A percentile compares a stretch with the other conserved stretches of the same genome.
Evolutionary conservation across 2,888 invertebrate genomes (phyloP).

Genomic region (Nyleta sp.): DNA sequence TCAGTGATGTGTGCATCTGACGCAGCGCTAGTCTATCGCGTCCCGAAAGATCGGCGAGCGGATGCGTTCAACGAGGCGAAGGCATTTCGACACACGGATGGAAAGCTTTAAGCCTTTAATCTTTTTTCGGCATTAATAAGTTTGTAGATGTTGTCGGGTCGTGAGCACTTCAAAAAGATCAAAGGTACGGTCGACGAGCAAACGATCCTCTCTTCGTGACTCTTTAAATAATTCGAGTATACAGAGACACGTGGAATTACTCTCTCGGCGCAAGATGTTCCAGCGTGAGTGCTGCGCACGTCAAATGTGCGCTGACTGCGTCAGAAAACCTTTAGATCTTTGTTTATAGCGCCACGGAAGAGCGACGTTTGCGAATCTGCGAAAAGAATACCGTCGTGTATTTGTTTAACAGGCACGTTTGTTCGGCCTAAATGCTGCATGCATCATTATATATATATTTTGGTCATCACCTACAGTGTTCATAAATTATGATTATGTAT

Average conservation of each 20-base stretch:
- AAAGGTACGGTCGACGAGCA: slow-evolving; percentile 58
- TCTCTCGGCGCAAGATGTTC: slow-evolving; percentile 51
- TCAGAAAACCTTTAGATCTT: slow-evolving; percentile 45
- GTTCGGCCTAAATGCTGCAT: slow-evolving; percentile 8
- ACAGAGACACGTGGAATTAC: slow-evolving; percentile 64
- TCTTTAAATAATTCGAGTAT: slow-evolving; percentile 66
- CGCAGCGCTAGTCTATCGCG: slow-evolving; percentile 29
- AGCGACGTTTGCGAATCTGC: slow-evolving; percentile 24
- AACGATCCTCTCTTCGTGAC: slow-evolving; percentile 58
- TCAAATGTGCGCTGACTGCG: slow-evolving; percentile 27
- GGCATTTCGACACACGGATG: slow-evolving; percentile 54
- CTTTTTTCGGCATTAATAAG: slow-evolving; percentile 64
- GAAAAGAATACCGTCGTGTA: slow-evolving; percentile 22
- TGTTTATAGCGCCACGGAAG: slow-evolving; percentile 29
- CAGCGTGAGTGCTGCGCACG: slow-evolving; percentile 19
- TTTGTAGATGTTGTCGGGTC: slow-evolving; percentile 62
- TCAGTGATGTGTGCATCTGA: slow-evolving; percentile 32
- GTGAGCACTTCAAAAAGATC: slow-evolving; percentile 64
- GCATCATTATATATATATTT: not conserved
- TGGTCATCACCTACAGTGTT: too few species aligned
- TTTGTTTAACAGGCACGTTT: slow-evolving; percentile 43
- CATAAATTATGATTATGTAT: too few species aligned
- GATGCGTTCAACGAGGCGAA: slow-evolving; percentile 64
- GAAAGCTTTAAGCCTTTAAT: slow-evolving; percentile 61
- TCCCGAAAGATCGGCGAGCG: slow-evolving; percentile 50